A percentile compares a stretch with the other conserved stretches of the same genome.
Conservation (phyloP, 2,888 invertebrate species). For the Drosophila koepferae region DNA sequence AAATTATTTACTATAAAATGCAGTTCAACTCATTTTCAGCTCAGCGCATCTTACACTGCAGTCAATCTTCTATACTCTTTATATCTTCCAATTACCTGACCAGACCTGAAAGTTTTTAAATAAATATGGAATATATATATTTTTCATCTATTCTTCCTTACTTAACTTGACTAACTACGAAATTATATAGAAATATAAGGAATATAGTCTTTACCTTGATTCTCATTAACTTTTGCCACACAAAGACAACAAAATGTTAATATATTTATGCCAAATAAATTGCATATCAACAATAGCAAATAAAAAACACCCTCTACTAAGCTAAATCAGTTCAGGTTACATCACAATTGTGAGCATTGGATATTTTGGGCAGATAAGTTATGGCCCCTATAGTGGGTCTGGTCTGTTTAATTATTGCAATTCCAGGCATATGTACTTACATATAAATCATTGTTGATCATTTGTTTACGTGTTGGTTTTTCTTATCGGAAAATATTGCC, state of each 20-base stretch:
- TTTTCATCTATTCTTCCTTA: no score
- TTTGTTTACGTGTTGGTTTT: constrained; percentile 30
- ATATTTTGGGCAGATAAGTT: constrained; percentile 8
- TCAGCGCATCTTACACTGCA: no score
- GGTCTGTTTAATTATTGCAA: constrained; percentile 23
- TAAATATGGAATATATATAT: not conserved
- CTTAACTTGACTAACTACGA: no score
- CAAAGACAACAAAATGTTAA: not conserved
- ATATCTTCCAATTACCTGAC: no score
- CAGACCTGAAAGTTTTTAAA: no score
- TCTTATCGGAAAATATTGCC: constrained; percentile 24
- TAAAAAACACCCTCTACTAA: not conserved
- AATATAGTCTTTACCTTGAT: not conserved
- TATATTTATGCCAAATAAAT: not conserved
- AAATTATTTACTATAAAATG: no score
- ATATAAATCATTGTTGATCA: constrained; percentile 69
- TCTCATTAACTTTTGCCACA: not conserved
- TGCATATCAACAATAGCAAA: not conserved
- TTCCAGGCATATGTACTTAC: constrained; percentile 30
- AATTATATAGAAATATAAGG: no score
- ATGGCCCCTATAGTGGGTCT: not conserved
- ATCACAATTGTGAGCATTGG: not conserved
- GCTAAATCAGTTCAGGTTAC: not conserved
- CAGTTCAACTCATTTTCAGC: no score
- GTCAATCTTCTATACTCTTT: no score